phyloP scores from a whole-genome alignment of 1,140 invertebrate genomes.

The Micrasema longulum region DNA sequence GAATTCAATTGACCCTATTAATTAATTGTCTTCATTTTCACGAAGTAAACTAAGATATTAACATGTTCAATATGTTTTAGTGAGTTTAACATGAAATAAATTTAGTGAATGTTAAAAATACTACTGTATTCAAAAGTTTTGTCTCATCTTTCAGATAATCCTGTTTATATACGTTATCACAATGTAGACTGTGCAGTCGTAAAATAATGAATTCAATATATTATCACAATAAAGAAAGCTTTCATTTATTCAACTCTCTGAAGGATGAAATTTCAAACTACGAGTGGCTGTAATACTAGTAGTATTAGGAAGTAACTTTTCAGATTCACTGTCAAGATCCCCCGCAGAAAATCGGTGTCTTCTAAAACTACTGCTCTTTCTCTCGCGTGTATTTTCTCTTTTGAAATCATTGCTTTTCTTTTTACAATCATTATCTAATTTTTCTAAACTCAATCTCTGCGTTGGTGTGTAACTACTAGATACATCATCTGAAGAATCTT shows the following conservation, averaged over 20 bases:
- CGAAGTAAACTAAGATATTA: too few species aligned
- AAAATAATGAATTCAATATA: slow-evolving; percentile 22
- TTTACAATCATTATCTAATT: slow-evolving; percentile 48
- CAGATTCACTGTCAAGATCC: slow-evolving; percentile 63
- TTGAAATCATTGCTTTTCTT: slow-evolving; percentile 53
- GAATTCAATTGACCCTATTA: too few species aligned
- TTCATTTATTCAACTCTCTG: slow-evolving; percentile 47
- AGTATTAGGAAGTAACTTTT: slow-evolving; percentile 61
- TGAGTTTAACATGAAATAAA: too few species aligned
- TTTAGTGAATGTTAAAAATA: too few species aligned
- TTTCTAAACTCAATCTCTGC: slow-evolving; percentile 49
- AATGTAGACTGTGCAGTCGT: not conserved
- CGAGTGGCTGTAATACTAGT: slow-evolving; percentile 62
- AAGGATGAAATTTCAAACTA: slow-evolving; percentile 62
- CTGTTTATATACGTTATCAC: too few species aligned
- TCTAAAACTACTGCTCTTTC: slow-evolving; percentile 58
- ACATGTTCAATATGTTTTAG: too few species aligned
- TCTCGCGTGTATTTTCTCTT: slow-evolving; percentile 58
- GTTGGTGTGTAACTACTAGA: slow-evolving; percentile 46
- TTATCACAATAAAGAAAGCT: slow-evolving; percentile 12
- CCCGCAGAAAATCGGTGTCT: slow-evolving; percentile 64
- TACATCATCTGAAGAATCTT: slow-evolving; percentile 50
- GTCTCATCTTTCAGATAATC: too few species aligned
- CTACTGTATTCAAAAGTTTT: too few species aligned
- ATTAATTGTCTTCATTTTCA: too few species aligned